Base-by-base conservation (phyloP, 2,888 invertebrate species). In the Stenoptilia bipunctidactyla region DNA sequence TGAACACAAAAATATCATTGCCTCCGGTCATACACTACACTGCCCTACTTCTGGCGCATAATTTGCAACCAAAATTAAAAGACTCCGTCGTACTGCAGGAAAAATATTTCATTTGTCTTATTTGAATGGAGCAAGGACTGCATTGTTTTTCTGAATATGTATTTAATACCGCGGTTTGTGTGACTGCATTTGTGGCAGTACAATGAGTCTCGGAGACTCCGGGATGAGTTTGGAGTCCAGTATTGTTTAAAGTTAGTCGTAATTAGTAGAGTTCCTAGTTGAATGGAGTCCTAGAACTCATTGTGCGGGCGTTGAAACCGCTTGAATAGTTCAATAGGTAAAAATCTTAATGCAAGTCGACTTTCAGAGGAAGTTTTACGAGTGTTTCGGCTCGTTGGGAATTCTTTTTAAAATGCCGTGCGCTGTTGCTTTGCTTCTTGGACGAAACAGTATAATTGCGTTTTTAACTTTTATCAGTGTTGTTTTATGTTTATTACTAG, bases 171-270 rank as follows among this genome's bases (percentile, higher is more conserved):
- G 63, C 61, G 59, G 71, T 71, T 69, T 66, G 68, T 73, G 73
- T 74, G 79, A 73, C 79, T 79, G 80, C 79, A 73, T 79, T 80
- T 70, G 20, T 20, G 20, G 20, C 54, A 53, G 61, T 63, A 80
- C 80, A 80, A 80, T 80, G 74, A 75, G 61, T 69, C 61, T 59
- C 62, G 60, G 64, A 64, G 67, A 68, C 73, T 69, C 76, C 66
- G 67, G 74, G 74, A 76, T 75, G 77, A 80, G 77, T 77, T 80
- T 76, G 64, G 66, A 67, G 77, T 79, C 79, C 77, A 79, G 77
- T 77, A 82, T 82, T 82, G 80, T 82, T 82, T 73, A 77, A 80
- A 82, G 77, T 80, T 82, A 73, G 79, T 75, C 72, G 76, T 82
- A 82, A 82, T 82, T 82, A 82, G 79, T 76, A 69, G 66, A 76